phyloP scores from a whole-genome alignment of 2,888 invertebrate genomes.

The Meloe dianella region DNA sequence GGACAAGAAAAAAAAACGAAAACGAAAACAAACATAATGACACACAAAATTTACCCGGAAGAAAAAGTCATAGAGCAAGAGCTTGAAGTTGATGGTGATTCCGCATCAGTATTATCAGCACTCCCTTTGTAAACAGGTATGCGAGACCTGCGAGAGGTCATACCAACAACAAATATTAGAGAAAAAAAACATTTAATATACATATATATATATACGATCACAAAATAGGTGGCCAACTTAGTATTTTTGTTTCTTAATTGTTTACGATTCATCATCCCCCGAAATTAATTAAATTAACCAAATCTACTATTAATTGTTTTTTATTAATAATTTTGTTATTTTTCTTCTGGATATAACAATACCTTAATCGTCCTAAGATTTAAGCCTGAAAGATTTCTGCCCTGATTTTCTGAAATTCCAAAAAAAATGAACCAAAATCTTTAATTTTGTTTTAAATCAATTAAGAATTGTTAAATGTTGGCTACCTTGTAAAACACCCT shows the following conservation, averaged over 20 bases:
- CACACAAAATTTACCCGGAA: slow-evolving; percentile 57
- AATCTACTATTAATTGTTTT: neutral
- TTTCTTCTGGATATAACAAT: neutral
- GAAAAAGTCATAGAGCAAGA: slow-evolving; percentile 60
- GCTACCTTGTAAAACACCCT: slow-evolving; percentile 15
- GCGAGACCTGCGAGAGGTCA: slow-evolving; percentile 63
- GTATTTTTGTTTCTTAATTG: too few relatives aligned
- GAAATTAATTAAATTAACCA: neutral
- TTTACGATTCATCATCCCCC: neutral
- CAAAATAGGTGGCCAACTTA: neutral
- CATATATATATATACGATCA: neutral
- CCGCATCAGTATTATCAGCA: slow-evolving; percentile 55
- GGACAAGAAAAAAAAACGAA: slow-evolving; percentile 15
- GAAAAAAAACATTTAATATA: neutral
- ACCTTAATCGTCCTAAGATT: slow-evolving; percentile 12
- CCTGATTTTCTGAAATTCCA: slow-evolving; percentile 12
- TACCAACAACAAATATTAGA: slow-evolving; percentile 9
- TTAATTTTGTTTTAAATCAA: neutral
- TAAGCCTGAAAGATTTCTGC: slow-evolving; percentile 14
- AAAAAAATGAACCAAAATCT: slow-evolving; percentile 3
- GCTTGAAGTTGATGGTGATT: slow-evolving; percentile 59
- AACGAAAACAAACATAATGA: slow-evolving; percentile 31
- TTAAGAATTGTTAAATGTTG: slow-evolving; percentile 13
- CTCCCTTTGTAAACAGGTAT: slow-evolving; percentile 74
- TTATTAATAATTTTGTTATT: neutral